Base-by-base conservation (phyloP, 1,140 invertebrate species). In the Hydropsyche tenuis region DNA sequence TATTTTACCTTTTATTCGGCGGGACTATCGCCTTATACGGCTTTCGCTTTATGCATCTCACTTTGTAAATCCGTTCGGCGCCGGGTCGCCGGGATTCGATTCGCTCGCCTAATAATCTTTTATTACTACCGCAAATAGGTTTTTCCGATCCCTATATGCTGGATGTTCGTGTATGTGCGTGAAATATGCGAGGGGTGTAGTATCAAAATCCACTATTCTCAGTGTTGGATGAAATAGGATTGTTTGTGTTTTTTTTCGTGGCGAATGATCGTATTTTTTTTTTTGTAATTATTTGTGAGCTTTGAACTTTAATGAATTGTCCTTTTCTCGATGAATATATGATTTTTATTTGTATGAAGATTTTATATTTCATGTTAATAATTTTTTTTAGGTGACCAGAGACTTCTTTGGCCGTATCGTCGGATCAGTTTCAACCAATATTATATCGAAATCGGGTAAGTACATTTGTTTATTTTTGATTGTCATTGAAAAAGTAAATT, bases 341-440 rank as follows among this genome's bases (percentile, higher is more conserved):
- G n/a, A n/a, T n/a, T n/a, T n/a, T 16, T 16, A 4, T 51, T 51
- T 51, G 23, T 62, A 12, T n/a, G n/a, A 23, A 6, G 23, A 30
- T 14, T 42, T 30, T 1, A 64, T 42, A 25, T 68, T 76, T 78
- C n/a, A n/a, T n/a, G n/a, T n/a, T n/a, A n/a, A n/a, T n/a, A n/a
- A n/a, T n/a, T 66, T 62, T 76, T 56, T 81, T 80, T 86, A 91
- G 89, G 84, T 87, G 62, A 85, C 85, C 12, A 89, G 88, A 80
- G 90, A 92, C 79, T 93, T 93, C 83, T 93, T 94, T 79, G 90
- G 90, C 0, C 82, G 90, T 16, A 84, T 89, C 65, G 86, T 89
- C 1, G 82, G 84, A 20, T 25, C 2, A 2, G 23, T 37, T 37
- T 37, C 30, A 37, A 37, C 3, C 30, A 37, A 37, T 37, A 37